Base-by-base conservation (phyloP, 2,888 invertebrate species). In the Pedicia rivosa region DNA sequence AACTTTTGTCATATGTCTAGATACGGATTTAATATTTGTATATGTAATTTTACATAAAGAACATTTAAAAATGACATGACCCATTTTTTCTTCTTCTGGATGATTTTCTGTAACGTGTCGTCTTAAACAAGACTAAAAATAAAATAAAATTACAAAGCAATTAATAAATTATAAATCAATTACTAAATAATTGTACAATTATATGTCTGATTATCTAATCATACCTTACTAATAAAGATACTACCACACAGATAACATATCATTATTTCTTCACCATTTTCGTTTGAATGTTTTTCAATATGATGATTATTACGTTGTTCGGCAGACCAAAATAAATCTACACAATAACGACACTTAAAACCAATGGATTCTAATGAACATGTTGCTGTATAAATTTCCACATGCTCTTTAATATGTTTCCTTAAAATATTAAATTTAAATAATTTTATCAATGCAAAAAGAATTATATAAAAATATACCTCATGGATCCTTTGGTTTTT, bases 171-270 rank as follows among this genome's bases (percentile, higher is more conserved):
- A 6, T 24, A 10, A n/a, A 24, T 10, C 3, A 24, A 24, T 20
- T 20, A 6, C 8, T 20, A 24, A 24, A 24, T 8, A 3, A 24
- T 8, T n/a, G n/a, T 4, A 24, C 8, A 24, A 10, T 5, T n/a
- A 5, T 31, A 13, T 5, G 29, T 25, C 4, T 38, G 35, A 19
- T 35, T 24, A 17, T 30, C 17, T 8, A 30, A 35, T 17, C 30
- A 25, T 6, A 29, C 20, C 17, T 39, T 39, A 3, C 34, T 39
- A 3, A 35, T 14, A 25, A 34, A 34, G 14, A 15, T 28, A 2
- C 35, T 16, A 5, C 15, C 19, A 12, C 35, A 34, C 12, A 35
- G 8, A 10, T 30, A 35, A 27, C 39, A 39, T 8, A 39, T 24
- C 10, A 39, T n/a, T 3, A 34, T 25, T 2, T 35, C 13, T 28